Conservation (phyloP, 2,113 vertebrate species). For the Emydocephalus ijimae region DNA sequence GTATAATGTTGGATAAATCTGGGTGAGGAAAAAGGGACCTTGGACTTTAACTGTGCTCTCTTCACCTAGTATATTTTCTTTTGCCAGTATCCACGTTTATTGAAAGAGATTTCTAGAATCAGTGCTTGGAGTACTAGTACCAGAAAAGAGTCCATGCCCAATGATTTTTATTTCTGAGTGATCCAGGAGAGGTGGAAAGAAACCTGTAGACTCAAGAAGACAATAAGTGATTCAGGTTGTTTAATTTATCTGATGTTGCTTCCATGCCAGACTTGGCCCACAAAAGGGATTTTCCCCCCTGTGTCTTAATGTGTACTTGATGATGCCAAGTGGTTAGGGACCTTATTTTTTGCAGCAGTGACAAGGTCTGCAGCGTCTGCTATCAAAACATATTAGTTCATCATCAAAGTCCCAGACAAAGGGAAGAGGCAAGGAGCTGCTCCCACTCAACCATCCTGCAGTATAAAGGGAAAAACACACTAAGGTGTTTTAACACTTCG, state of each 20-base stretch:
- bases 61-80: neutral
- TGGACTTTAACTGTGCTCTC: neutral
- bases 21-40: neutral
- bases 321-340: neutral
- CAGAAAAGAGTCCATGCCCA: neutral
- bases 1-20: neutral
- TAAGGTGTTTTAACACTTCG: neutral
- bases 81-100: neutral
- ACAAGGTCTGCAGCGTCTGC: neutral
- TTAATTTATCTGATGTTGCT: neutral
- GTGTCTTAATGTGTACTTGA: neutral
- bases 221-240: neutral
- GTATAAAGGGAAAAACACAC: neutral
- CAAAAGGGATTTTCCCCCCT: neutral
- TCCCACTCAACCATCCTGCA: neutral
- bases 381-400: constrained; percentile 7
- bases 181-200: neutral
- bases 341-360: neutral
- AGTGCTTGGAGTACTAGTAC: neutral
- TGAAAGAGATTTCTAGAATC: neutral
- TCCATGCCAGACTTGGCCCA: neutral
- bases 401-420: neutral
- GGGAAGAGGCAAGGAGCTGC: neutral
- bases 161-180: neutral
- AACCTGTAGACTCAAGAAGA: neutral